Evolutionary conservation across 2,113 vertebrate genomes (phyloP), one percentile per base, ranked within the genome.

Genomic region (Clinocottus analis): DNA sequence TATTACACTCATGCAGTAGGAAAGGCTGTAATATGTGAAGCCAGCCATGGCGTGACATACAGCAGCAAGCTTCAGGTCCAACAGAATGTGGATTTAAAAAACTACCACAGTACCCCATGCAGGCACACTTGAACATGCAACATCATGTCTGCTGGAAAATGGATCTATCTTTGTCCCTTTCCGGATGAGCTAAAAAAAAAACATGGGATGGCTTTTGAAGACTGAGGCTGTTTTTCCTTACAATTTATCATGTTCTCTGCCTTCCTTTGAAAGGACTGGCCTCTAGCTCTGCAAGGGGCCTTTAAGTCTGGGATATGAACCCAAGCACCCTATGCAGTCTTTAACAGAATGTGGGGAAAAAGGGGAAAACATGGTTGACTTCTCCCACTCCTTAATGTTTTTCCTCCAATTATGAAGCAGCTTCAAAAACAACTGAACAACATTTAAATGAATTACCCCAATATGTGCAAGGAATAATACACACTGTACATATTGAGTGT

Each of bases 11-110:
- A 81, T 77, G 64, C 33, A 61, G 76, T 14, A 74, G 76, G 71
- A 83, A 87, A 61, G 76, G 68, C 75, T 80, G 53, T 60, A 63
- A 62, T 58, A 62, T 59, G 78, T 70, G 61, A 64, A 79, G 66
- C 10, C 60, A 37, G 56, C 33, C 72, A 49, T 41, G 19, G 72
- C n/a, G 17, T 59, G 74, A 68, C 66, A 72, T 64, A 67, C 1
- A n/a, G 61, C 25, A 55, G 27, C 62, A 49, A 65, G 39, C 56
- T 77, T 69, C 72, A 69, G 37, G 74, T 49, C 43, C 25, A 79
- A 63, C 29, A 63, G 8, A 37, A 47, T 43, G 16, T 78, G 31
- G 37, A 25, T 37, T 29, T 14, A 1, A 12, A 47, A 39, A 75
- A 53, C 43, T 10, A 3, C 49, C 35, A 14, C 0, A 45, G n/a